phyloP scores from a whole-genome alignment of 1,140 invertebrate genomes.

The Drosophila neocordata region DNA sequence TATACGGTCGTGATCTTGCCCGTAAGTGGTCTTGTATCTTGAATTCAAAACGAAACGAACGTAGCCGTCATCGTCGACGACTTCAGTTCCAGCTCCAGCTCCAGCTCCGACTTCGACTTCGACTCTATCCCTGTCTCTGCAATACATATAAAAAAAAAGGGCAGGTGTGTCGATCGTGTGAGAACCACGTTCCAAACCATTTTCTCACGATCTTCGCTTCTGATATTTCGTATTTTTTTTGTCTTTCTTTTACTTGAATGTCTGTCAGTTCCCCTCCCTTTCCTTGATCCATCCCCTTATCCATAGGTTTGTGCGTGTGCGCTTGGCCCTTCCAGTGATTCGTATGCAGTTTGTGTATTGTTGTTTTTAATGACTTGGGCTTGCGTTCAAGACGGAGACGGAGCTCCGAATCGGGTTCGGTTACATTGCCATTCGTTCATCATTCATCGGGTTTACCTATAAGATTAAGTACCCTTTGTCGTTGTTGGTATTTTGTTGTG shows the following conservation, averaged over 20 bases:
- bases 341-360: slow-evolving; percentile 80
- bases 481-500: slow-evolving; percentile 2
- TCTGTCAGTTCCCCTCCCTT: slow-evolving; percentile 16
- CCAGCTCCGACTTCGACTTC: slow-evolving; percentile 27
- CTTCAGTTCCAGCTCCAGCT: slow-evolving; percentile 26
- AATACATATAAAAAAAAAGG: slow-evolving; percentile 73
- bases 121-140: background rate
- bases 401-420: slow-evolving; percentile 49
- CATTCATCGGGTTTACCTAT: slow-evolving; percentile 77
- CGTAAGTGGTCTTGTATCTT: slow-evolving; percentile 82
- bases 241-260: slow-evolving; percentile 35
- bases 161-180: slow-evolving; percentile 83
- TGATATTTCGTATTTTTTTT: slow-evolving; percentile 65
- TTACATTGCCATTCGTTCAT: slow-evolving; percentile 73
- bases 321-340: slow-evolving; percentile 66
- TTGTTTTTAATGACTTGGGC: slow-evolving; percentile 80
- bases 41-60: slow-evolving; percentile 54
- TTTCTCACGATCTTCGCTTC: slow-evolving; percentile 83
- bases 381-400: slow-evolving; percentile 65
- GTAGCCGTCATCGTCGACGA: slow-evolving; percentile 30
- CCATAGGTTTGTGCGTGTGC: slow-evolving; percentile 19
- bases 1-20: slow-evolving; percentile 79
- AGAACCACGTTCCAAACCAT: slow-evolving; percentile 83
- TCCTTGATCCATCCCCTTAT: slow-evolving; percentile 14
- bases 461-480: slow-evolving; percentile 79